Conservation (phyloP, 2,797 vertebrate genomes). For the Gallinago solitaria region DNA sequence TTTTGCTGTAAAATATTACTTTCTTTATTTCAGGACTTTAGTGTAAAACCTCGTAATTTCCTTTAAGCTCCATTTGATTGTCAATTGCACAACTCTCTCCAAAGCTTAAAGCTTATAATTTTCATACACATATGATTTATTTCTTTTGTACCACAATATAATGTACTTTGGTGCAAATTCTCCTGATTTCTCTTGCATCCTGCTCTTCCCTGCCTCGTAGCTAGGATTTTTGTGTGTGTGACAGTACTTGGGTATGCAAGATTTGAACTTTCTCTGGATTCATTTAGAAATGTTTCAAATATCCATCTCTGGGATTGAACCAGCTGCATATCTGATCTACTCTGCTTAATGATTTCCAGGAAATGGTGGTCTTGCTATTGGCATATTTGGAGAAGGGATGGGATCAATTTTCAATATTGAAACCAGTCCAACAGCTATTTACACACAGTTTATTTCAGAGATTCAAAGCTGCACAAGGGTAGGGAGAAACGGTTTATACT, state of each 20-base stretch:
- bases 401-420: slow-evolving; percentile 45
- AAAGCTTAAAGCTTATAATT: slow-evolving; percentile 78
- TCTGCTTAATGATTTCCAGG: slow-evolving; percentile 45
- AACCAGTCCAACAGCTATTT: slow-evolving; percentile 23
- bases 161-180: slow-evolving; percentile 59
- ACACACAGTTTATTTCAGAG: slow-evolving; percentile 16
- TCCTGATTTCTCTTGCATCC: slow-evolving; percentile 36
- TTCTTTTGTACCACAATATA: slow-evolving; percentile 73
- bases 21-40: slow-evolving; percentile 83
- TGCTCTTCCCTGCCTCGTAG: background rate
- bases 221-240: background rate
- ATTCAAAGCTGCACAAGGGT: background rate
- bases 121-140: slow-evolving; percentile 79
- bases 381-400: slow-evolving; percentile 46
- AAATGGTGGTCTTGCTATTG: slow-evolving; percentile 41
- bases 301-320: background rate
- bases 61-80: slow-evolving; percentile 86
- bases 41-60: slow-evolving; percentile 82
- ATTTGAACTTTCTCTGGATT: slow-evolving; percentile 19
- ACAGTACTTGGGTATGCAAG: background rate
- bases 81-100: slow-evolving; percentile 85
- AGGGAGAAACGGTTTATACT: background rate
- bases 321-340: background rate
- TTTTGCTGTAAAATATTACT: slow-evolving; percentile 83
- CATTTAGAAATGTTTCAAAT: slow-evolving; percentile 23